Conservation (phyloP, 2,888 invertebrate genomes). For the Acronicta psi region DNA sequence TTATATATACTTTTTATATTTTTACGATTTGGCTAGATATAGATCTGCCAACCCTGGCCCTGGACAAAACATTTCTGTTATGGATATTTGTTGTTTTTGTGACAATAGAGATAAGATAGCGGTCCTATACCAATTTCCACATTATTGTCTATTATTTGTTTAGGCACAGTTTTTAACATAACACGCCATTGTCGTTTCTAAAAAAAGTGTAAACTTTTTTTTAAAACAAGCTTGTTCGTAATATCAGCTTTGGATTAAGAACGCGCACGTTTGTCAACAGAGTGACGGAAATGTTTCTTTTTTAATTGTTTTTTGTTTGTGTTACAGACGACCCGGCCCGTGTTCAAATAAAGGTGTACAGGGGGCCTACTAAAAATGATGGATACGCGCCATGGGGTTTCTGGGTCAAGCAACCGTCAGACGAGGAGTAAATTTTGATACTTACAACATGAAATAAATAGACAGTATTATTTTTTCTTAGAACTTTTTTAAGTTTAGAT, state of each 20-base stretch:
- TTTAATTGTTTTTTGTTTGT: constrained; percentile 20
- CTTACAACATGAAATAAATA: neutral
- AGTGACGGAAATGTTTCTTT: neutral
- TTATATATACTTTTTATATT: too few relatives aligned
- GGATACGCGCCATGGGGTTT: constrained; percentile 92
- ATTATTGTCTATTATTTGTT: neutral
- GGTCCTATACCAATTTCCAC: neutral
- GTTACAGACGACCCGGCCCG: constrained; percentile 88
- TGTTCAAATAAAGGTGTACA: constrained; percentile 93
- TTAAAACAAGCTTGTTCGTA: neutral
- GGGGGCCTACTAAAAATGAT: constrained; percentile 91
- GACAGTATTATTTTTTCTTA: neutral
- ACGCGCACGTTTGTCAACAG: constrained; percentile 3
- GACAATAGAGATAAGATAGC: neutral
- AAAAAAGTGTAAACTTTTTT: neutral
- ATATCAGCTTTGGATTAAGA: constrained; percentile 5
- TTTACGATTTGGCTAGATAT: too few relatives aligned
- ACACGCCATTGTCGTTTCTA: neutral
- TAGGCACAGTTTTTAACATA: neutral
- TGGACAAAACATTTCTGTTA: too few relatives aligned
- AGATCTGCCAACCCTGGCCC: too few relatives aligned
- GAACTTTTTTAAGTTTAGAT: neutral
- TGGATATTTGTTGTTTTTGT: neutral
- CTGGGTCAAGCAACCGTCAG: constrained; percentile 92
- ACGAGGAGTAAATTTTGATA: constrained; percentile 77